These are phyloP conservation scores for Caiman crocodilus DNA, from an alignment of 2,797 vertebrate species.

Conservation along the genomic window DNA sequence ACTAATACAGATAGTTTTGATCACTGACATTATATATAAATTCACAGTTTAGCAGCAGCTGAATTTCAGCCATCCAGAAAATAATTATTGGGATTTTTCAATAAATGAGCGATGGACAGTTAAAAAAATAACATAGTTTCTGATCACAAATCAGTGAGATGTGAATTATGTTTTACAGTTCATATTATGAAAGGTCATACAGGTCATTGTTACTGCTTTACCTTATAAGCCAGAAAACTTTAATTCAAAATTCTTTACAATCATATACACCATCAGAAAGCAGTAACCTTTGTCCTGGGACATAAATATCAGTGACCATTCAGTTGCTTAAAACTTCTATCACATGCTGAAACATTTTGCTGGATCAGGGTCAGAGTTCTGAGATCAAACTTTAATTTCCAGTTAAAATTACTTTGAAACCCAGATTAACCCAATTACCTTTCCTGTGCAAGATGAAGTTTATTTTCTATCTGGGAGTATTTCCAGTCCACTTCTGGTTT, in stretches of 20 bases:
- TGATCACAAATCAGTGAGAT: not conserved
- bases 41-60: fast-evolving
- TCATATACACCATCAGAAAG: not conserved
- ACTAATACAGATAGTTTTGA: not conserved
- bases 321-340: not conserved
- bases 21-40: fast-evolving
- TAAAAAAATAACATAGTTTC: not conserved
- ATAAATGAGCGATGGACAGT: too few relatives aligned
- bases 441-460: too few relatives aligned
- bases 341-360: fast-evolving
- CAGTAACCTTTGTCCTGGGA: fast-evolving
- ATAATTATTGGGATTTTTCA: fast-evolving
- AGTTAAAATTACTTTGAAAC: not conserved
- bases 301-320: fast-evolving
- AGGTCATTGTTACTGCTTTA: not conserved
- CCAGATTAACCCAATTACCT: too few relatives aligned
- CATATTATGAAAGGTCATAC: not conserved
- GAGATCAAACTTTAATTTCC: not conserved
- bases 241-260: not conserved
- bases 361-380: not conserved
- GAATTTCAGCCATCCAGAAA: not conserved
- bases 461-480: too few relatives aligned
- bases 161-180: fast-evolving
- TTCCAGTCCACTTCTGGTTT: too few relatives aligned
- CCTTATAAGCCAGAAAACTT: not conserved